Base-by-base conservation (phyloP, 2,888 invertebrate genomes). In the Tinea trinotella region DNA sequence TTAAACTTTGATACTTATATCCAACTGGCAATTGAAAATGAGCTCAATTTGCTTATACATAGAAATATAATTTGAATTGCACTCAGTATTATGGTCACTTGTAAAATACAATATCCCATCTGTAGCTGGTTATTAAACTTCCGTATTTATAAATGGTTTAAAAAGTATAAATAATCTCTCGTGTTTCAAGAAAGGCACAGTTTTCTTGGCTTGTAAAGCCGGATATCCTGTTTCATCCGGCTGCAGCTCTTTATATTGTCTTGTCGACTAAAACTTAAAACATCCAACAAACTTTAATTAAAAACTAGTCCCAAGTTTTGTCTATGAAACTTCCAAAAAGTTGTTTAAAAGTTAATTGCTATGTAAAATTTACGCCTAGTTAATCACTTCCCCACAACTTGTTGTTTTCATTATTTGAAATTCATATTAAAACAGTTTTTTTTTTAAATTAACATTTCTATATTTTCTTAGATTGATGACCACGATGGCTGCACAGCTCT, bases 151-250 rank as follows among this genome's bases (percentile, higher is more conserved):
- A 30, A 30, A 30, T 30, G 40, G 13, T 40, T 40, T 17, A 40
- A 40, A n/a, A 46, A 46, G 10, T 17, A 19, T 46, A 46, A 46
- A 46, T 19, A 46, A 19, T 19, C 18, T 46, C 18, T 15, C 40
- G 40, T 46, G 15, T 19, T 46, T 19, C 18, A n/a, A 19, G 10
- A 9, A 19, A 17, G 19, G 10, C 2, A 46, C 46, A 46, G 69
- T 71, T 73, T 75, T 66, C 65, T 69, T 71, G 64, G 65, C 69
- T 74, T 66, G 72, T 70, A 69, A 71, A 67, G 59, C 71, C 71
- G 77, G 70, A 77, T 68, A 70, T 77, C 75, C 75, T 68, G 62
- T 64, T 69, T 70, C 66, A 67, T 67, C 50, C 50, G 24, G 24
- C 24, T 22, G 22, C 18, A 24, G 49, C 50, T 50, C 50, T 50